Base-by-base conservation (phyloP, 2,113 vertebrate genomes). In the Sialia sialis region DNA sequence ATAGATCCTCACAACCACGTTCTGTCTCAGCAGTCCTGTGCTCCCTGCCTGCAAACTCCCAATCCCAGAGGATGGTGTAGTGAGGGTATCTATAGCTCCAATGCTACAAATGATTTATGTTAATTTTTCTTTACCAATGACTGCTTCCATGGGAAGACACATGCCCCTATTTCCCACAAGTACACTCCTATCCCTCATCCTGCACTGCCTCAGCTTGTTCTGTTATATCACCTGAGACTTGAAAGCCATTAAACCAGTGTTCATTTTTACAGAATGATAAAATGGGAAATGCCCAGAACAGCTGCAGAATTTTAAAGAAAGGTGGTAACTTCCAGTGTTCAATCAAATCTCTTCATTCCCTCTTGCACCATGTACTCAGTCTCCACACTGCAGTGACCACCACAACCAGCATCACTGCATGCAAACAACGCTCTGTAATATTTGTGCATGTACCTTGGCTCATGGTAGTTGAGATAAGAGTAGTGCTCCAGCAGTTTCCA, bases 401-500 rank as follows among this genome's bases (percentile, higher is more conserved):
- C 25, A 55, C 22, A n/a, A 44, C 54, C 43, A 44, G 19, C 5
- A 23, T 10, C 90, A 59, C 23, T 11, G 36, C 29, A 11, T 9
- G 17, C 27, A 27, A 43, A 34, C 25, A 32, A 38, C 11, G 17
- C 51, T 91, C 22, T 4, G 0, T 36, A 39, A 66, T 36, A 51
- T 17, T 58, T 55, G 72, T 49, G 38, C 43, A 54, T 38, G 19
- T 98, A 99, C 99, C 99, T 99, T 96, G 99, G 99, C 91, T 99
- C 99, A 1, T 99, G 99, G 97, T 99, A 99, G 93, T 98, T 99
- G 95, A 99, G 98, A 72, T 99, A 99, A 30, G 99, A 98, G 46
- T 99, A 99, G 97, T 99, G 99, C 58, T 99, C 98, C 97, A 99
- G 94, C 9, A 99, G 98, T 38, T 98, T 99, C 99, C 99, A 99